These are phyloP conservation scores for Penaeus indicus DNA, from an alignment of 1,140 invertebrate species.

Conservation along the genomic window DNA sequence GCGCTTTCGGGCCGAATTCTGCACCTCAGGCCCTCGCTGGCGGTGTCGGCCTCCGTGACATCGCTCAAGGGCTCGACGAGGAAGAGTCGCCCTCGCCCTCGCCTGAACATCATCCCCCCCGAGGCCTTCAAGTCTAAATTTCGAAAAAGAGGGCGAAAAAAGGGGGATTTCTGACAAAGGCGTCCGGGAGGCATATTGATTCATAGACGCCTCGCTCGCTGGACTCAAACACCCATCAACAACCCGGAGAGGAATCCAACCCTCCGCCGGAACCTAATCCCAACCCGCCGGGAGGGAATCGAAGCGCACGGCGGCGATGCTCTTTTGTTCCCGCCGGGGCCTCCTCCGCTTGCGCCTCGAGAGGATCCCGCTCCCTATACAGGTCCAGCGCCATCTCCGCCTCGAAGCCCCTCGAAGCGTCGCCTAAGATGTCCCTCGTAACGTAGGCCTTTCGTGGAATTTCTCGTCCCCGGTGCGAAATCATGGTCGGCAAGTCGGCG, in stretches of 20 bases:
- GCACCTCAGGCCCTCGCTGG: too few species aligned
- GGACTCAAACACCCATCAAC: background rate
- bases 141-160: background rate
- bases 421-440: background rate
- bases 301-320: background rate
- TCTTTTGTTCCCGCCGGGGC: background rate
- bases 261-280: too few species aligned
- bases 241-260: background rate
- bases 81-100: too few species aligned
- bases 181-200: background rate
- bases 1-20: background rate
- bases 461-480: conserved; percentile 32
- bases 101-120: background rate
- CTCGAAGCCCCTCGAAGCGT: too few species aligned
- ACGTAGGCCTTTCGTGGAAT: background rate
- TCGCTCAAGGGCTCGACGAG: too few species aligned
- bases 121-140: background rate
- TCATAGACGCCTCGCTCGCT: background rate
- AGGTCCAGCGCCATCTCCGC: conserved; percentile 28
- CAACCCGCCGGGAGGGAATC: too few species aligned
- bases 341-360: background rate
- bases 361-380: background rate
- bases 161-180: background rate
- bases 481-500: conserved; percentile 8
- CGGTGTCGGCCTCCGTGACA: too few species aligned